Evolutionary conservation across 2,888 invertebrate species (phyloP).

Genomic region (Eupithecia tripunctaria): DNA sequence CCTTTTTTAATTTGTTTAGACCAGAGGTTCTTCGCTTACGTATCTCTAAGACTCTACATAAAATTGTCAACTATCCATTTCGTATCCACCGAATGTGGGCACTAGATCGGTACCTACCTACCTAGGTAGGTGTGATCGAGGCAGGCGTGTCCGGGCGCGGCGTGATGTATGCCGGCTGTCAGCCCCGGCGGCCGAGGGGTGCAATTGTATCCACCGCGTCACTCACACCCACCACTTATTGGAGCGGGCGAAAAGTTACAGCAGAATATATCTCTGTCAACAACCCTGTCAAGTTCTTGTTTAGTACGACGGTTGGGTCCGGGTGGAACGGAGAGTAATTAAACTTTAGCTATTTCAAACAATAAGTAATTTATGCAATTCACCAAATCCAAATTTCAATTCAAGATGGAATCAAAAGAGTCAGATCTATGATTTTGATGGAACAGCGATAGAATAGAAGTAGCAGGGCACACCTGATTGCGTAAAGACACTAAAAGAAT

Average conservation of each 20-base stretch:
- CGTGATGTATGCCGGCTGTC: slow-evolving; percentile 42
- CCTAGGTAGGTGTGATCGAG: slow-evolving; percentile 15
- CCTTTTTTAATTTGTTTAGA: no score
- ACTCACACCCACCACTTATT: slow-evolving; percentile 25
- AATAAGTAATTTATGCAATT: no score
- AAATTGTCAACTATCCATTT: no score
- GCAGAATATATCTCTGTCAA: slow-evolving; percentile 20
- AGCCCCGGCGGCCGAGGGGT: slow-evolving; percentile 40
- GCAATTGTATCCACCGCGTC: slow-evolving; percentile 31
- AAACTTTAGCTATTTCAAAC: neutral
- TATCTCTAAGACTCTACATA: no score
- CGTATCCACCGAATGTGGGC: no score
- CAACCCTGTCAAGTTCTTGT: neutral
- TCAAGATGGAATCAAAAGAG: neutral
- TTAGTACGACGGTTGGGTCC: neutral
- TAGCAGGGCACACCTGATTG: neutral
- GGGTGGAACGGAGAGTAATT: neutral
- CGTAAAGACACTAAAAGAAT: no score
- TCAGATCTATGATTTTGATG: neutral
- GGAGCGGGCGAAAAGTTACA: slow-evolving; percentile 25
- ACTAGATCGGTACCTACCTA: neutral
- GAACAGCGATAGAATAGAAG: no score
- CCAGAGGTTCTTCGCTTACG: no score
- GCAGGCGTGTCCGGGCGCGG: slow-evolving; percentile 41
- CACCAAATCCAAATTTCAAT: neutral